Conservation (phyloP, 2,797 vertebrate genomes). For the Merluccius polli region DNA sequence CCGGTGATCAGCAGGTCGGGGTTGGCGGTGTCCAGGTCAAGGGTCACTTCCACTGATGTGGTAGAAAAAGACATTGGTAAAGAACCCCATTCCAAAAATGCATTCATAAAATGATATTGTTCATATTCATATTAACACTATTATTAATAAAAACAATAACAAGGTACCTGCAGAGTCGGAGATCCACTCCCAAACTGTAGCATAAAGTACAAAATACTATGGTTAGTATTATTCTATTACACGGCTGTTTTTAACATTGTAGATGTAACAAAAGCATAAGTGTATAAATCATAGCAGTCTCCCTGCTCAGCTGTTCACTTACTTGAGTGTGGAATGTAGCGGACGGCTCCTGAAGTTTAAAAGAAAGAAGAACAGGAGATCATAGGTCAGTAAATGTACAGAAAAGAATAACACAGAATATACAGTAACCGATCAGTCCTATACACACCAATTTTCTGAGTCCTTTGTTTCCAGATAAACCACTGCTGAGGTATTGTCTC, state of each 20-base stretch:
- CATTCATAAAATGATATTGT: no score
- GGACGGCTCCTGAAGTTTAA: conserved; percentile 60
- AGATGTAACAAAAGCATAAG: neutral
- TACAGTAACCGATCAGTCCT: neutral
- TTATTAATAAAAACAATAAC: conserved; percentile 1
- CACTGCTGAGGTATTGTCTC: conserved; percentile 73
- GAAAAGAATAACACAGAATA: neutral
- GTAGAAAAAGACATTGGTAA: neutral
- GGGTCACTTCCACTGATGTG: conserved; percentile 68
- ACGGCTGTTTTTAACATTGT: neutral
- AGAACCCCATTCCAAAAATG: no score
- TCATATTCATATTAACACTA: neutral
- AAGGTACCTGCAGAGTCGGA: conserved; percentile 68
- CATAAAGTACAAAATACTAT: conserved; percentile 15
- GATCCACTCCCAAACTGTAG: conserved; percentile 79
- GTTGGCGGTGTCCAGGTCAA: conserved; percentile 76
- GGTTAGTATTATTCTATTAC: neutral
- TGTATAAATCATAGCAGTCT: neutral
- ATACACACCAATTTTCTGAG: conserved; percentile 70
- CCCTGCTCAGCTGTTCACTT: conserved; percentile 17
- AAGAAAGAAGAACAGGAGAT: conserved; percentile 5
- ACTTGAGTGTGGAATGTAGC: conserved; percentile 75
- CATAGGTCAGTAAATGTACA: neutral
- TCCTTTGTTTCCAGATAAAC: conserved; percentile 78
- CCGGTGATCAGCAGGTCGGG: conserved; percentile 74